Base-by-base conservation (phyloP, 2,113 vertebrate species). In the Perca schrenkii region DNA sequence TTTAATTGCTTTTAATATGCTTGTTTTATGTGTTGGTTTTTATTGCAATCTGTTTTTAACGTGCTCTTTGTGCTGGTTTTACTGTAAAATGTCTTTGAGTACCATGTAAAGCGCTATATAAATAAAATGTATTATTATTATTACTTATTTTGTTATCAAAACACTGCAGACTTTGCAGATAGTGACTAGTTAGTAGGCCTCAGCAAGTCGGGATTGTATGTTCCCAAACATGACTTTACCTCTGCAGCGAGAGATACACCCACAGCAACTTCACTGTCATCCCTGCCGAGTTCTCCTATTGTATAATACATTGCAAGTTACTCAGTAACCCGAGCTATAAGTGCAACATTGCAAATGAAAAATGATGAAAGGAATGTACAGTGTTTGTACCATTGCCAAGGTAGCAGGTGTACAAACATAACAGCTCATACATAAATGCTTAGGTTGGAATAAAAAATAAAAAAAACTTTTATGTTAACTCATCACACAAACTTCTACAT, bases 341-440 rank as follows among this genome's bases (percentile, higher is more conserved):
- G 61, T 67, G 65, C 70, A 83, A 43, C 66, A 77, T 70, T 82
- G n/a, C 43, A 78, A 81, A 81, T 77, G 49, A 72, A 85, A 53
- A 63, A 76, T 72, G 64, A 77, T 85, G 46, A 90, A 86, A 69
- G 64, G 34, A 62, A 72, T 62, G 63, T 34, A 28, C 6, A 46
- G 53, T 66, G 79, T 69, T 77, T 74, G 75, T 76, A 14, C 68
- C 46, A 40, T 7, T 74, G 71, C 74, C 84, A 72, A 36, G 71
- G 77, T 12, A 77, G 76, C 79, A 88, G 60, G 57, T 85, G 72
- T 58, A 25, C 40, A 82, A 82, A 78, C 62, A 82, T 21, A 52
- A 60, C 54, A 64, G 50, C 63, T 77, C 83, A 84, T 47, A 40
- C 77, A 84, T 82, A 65, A 86, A 74, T 61, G 62, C 67, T 79